A percentile compares a stretch with the other conserved stretches of the same genome.
Evolutionary conservation across 2,113 vertebrate genomes (phyloP).

Genomic region (Siphamia tubifer): DNA sequence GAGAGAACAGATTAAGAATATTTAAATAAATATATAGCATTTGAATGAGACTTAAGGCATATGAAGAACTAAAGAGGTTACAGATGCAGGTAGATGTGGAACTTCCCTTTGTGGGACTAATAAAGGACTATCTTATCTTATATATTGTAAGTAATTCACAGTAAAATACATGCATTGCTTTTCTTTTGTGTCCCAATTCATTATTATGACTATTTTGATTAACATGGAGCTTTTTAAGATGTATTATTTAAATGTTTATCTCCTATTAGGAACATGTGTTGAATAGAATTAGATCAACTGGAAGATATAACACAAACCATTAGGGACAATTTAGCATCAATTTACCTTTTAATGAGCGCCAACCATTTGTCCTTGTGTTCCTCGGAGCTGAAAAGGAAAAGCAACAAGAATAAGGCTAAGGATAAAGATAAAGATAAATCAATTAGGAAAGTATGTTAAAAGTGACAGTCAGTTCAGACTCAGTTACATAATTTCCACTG

Average conservation of each 20-base stretch:
- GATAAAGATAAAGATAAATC: no score
- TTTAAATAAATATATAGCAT: background rate
- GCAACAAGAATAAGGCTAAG: constrained; percentile 1
- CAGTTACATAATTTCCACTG: constrained; percentile 1
- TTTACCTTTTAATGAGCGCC: constrained; percentile 86
- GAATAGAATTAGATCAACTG: background rate
- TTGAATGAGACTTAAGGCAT: background rate
- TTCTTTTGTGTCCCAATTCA: no score
- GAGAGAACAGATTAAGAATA: no score
- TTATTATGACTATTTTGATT: no score
- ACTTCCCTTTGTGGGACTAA: no score
- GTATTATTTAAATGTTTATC: no score
- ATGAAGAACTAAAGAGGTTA: no score
- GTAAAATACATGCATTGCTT: no score
- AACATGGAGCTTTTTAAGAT: no score
- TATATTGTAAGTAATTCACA: no score
- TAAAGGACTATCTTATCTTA: no score
- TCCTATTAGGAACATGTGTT: background rate
- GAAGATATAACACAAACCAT: background rate
- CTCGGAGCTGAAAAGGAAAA: constrained; percentile 78
- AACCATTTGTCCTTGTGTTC: constrained; percentile 93
- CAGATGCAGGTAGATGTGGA: no score
- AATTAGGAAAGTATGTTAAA: constrained; percentile 16
- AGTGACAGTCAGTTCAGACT: background rate
- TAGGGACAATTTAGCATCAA: background rate